These are phyloP conservation scores for Rhagonycha lutea DNA, from an alignment of 2,888 invertebrate genomes.

Conservation along the genomic window DNA sequence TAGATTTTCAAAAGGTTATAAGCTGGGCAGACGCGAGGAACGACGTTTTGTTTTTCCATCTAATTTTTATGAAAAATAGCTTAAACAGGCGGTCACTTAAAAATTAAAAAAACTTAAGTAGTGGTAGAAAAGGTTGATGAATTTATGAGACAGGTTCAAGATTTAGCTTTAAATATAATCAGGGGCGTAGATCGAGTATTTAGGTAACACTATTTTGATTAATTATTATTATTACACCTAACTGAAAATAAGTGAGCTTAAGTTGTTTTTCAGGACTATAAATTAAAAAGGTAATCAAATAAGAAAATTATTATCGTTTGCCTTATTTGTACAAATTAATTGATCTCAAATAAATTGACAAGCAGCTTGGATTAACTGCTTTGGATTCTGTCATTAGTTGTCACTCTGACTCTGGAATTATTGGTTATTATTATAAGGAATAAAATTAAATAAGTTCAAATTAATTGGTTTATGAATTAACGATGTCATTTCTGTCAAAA, in stretches of 20 bases:
- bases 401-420: background rate
- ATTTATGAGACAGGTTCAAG: slow-evolving; percentile 27
- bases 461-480: too few species aligned
- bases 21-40: slow-evolving; percentile 23
- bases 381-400: background rate
- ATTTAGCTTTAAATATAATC: slow-evolving; percentile 13
- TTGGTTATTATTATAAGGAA: too few species aligned
- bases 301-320: background rate
- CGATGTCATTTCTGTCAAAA: too few species aligned
- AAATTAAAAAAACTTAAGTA: slow-evolving; percentile 5
- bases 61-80: slow-evolving; percentile 16
- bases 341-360: background rate
- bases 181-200: slow-evolving; percentile 5
- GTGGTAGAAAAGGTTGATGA: slow-evolving; percentile 16
- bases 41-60: slow-evolving; percentile 16
- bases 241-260: background rate
- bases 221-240: background rate
- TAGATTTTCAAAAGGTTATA: slow-evolving; percentile 29
- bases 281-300: background rate
- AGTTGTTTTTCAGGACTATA: background rate
- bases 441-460: too few species aligned
- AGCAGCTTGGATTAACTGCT: background rate
- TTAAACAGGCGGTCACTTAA: slow-evolving; percentile 8
- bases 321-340: background rate
- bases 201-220: background rate